phyloP scores from a whole-genome alignment of 2,888 invertebrate species.

The Monopis laevigella region DNA sequence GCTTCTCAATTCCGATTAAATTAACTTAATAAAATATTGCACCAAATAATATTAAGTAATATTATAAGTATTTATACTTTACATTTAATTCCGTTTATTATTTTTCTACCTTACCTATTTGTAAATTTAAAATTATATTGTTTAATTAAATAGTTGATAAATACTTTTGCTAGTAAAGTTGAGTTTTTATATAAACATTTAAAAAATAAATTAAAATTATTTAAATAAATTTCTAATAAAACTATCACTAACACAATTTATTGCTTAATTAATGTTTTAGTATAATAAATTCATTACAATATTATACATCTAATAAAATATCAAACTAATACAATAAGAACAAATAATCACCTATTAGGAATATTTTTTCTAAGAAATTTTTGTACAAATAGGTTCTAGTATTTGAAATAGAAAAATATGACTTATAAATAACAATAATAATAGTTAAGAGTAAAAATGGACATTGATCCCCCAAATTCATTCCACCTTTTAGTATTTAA shows the following conservation, averaged over 20 bases:
- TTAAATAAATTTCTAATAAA: not conserved
- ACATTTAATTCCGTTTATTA: conserved; percentile 10
- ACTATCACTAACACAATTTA: conserved; percentile 54
- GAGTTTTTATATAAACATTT: too few species aligned
- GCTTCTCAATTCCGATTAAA: conserved; percentile 10
- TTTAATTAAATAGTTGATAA: too few species aligned
- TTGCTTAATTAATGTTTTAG: conserved; percentile 46
- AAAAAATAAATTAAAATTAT: too few species aligned
- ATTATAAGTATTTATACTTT: conserved; percentile 20
- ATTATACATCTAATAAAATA: not conserved
- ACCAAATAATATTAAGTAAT: conserved; percentile 3
- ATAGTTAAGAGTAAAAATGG: too few species aligned
- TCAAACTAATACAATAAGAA: not conserved
- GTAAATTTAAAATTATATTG: too few species aligned
- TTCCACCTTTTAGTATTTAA: too few species aligned
- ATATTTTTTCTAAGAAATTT: not conserved
- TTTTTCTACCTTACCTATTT: not conserved
- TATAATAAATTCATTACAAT: conserved; percentile 21
- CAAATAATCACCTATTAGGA: not conserved
- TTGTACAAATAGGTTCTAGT: not conserved
- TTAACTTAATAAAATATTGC: conserved; percentile 8
- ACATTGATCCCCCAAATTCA: too few species aligned
- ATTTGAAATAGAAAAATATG: not conserved
- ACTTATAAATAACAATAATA: not conserved
- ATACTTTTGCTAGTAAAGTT: too few species aligned